Evolutionary conservation across 2,797 vertebrate genomes (phyloP).

Genomic region (Nyctalus aviator): DNA sequence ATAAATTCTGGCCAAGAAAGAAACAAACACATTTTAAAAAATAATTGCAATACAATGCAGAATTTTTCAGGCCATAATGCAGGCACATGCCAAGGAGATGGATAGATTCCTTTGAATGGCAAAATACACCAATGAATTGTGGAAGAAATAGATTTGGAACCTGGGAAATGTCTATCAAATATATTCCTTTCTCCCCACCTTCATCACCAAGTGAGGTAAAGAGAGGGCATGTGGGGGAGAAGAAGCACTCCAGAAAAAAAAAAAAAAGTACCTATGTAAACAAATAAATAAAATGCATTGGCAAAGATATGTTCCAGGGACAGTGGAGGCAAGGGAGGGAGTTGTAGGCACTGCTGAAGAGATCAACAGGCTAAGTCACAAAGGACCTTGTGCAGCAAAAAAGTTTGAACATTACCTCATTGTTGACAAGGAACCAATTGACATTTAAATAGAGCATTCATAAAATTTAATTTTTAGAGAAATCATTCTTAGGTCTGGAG

Average conservation of each 20-base stretch:
- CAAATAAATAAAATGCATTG: not conserved
- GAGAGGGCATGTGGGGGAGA: not conserved
- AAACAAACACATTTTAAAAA: not conserved
- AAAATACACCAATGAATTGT: slow-evolving; percentile 1
- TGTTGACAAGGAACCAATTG: not conserved
- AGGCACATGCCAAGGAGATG: not conserved
- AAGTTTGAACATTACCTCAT: not conserved
- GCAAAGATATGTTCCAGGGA: not conserved
- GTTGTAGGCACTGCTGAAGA: not conserved
- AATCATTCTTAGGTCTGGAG: not conserved
- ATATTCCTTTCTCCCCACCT: not conserved
- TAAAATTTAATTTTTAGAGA: not conserved
- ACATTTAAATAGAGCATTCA: slow-evolving; percentile 6
- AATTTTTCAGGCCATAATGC: not conserved
- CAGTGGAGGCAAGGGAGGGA: accelerated
- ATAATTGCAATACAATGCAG: not conserved
- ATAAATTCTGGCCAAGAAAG: not conserved
- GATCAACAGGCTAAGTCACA: not conserved
- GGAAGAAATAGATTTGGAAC: not conserved
- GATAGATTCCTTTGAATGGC: not conserved
- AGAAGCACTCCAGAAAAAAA: not conserved
- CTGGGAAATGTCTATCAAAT: not conserved
- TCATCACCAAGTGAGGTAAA: not conserved
- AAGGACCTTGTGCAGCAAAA: not conserved
- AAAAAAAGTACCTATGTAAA: not conserved